Conservation (phyloP, 2,797 vertebrate genomes). For the Chlorospingus flavigularis region DNA sequence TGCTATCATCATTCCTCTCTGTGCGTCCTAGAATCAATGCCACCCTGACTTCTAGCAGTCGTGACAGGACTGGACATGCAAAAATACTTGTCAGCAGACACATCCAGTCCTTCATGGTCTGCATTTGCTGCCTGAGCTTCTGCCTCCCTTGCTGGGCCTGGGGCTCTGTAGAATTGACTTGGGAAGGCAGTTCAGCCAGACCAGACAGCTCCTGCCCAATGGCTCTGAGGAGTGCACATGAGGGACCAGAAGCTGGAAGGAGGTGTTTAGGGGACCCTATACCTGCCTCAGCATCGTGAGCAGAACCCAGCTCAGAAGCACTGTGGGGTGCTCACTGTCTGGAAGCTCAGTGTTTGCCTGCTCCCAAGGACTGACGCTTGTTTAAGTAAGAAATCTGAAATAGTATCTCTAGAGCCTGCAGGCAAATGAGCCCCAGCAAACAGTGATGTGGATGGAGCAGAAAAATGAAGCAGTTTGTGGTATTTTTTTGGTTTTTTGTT, state of each 20-base stretch:
- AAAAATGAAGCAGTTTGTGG: not conserved
- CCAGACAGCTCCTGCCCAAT: not conserved
- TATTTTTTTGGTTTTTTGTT: not conserved
- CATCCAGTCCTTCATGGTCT: not conserved
- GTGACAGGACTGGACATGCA: not conserved
- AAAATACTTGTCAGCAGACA: not conserved
- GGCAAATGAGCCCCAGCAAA: not conserved
- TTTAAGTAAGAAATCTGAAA: not conserved
- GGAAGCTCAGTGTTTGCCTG: not conserved
- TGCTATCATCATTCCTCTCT: not conserved
- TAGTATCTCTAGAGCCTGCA: not conserved
- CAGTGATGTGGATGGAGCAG: not conserved
- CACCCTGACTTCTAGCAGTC: not conserved
- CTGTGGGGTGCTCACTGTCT: rapidly evolving
- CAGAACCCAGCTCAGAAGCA: not conserved
- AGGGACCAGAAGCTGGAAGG: not conserved
- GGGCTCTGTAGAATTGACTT: not conserved
- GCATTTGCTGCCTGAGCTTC: not conserved
- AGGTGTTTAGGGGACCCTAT: not conserved
- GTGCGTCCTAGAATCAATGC: rapidly evolving
- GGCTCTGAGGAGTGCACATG: rapidly evolving
- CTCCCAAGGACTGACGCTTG: not conserved
- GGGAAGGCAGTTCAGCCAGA: not conserved
- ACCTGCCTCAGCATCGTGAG: not conserved
- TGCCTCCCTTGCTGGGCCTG: not conserved